These are phyloP conservation scores for Crenichthys baileyi DNA, from an alignment of 2,797 vertebrate species.

Conservation along the genomic window DNA sequence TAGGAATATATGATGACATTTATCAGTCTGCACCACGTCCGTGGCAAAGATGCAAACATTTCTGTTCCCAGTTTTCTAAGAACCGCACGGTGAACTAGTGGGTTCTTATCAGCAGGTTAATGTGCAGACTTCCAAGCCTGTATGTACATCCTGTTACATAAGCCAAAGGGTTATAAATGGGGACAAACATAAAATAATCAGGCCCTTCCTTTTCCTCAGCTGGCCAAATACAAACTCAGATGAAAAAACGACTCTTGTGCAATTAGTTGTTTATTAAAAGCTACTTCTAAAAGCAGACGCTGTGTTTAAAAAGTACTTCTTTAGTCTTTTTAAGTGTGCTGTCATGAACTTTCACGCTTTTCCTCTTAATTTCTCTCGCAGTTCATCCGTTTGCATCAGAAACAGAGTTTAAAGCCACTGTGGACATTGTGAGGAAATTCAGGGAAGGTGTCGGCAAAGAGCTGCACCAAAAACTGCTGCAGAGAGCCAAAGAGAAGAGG, in stretches of 20 bases:
- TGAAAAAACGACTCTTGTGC: not conserved
- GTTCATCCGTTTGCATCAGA: constrained; percentile 91
- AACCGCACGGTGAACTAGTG: not conserved
- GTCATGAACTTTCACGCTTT: not conserved
- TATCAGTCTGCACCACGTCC: not conserved
- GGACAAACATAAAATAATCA: not conserved
- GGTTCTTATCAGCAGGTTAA: not conserved
- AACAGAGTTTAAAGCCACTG: constrained; percentile 86
- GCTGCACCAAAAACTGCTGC: constrained; percentile 90
- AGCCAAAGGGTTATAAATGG: not conserved
- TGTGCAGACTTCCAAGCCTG: not conserved
- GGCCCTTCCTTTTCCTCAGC: not conserved
- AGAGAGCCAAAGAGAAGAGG: constrained; percentile 86
- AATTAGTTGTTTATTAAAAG: not conserved
- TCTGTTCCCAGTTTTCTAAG: constrained; percentile 1
- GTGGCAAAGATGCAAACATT: not conserved
- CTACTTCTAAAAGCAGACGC: not conserved
- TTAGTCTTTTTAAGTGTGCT: constrained; percentile 3
- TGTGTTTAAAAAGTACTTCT: constrained; percentile 9
- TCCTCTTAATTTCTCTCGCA: constrained; percentile 55
- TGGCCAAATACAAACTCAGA: not conserved
- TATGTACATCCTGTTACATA: not conserved
- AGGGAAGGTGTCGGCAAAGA: constrained; percentile 86
- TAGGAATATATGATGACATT: not conserved
- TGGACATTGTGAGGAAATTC: constrained; percentile 86